phyloP scores from a whole-genome alignment of 2,888 invertebrate genomes.

The Pristionchus arcanus region DNA sequence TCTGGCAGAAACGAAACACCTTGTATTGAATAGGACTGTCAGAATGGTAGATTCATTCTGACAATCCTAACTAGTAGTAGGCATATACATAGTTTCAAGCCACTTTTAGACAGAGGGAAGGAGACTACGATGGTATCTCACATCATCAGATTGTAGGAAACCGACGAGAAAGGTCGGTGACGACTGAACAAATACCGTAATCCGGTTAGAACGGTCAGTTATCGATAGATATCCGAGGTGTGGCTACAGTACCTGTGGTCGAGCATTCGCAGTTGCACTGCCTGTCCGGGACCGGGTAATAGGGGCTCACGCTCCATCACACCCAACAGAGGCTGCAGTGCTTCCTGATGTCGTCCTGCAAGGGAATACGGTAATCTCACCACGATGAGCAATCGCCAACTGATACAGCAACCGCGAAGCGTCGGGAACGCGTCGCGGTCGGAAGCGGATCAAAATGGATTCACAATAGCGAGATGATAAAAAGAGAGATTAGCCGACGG shows the following conservation, averaged over 20 bases:
- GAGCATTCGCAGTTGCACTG: slow-evolving; percentile 68
- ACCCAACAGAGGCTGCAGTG: slow-evolving; percentile 46
- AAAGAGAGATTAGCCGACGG: slow-evolving; percentile 10
- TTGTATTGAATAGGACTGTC: neutral
- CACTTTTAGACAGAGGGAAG: slow-evolving; percentile 2
- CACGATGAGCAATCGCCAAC: neutral
- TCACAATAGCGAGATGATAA: slow-evolving; percentile 29
- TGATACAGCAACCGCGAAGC: slow-evolving; percentile 19
- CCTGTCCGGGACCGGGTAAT: slow-evolving; percentile 58
- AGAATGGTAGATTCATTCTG: neutral
- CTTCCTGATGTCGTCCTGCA: slow-evolving; percentile 48
- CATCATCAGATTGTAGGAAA: slow-evolving; percentile 42
- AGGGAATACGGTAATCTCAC: neutral
- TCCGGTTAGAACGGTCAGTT: neutral
- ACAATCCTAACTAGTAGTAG: neutral
- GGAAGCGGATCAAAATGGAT: neutral
- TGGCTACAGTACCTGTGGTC: slow-evolving; percentile 64
- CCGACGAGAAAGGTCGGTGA: neutral
- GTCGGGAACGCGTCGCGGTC: slow-evolving; percentile 1
- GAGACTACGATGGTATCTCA: slow-evolving; percentile 17
- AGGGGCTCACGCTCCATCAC: slow-evolving; percentile 30
- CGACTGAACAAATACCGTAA: slow-evolving; percentile 31
- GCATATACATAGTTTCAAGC: neutral
- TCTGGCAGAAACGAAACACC: neutral
- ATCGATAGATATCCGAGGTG: neutral